Conservation (phyloP, 2,888 invertebrate genomes). For the Eristalis arbustorum region DNA sequence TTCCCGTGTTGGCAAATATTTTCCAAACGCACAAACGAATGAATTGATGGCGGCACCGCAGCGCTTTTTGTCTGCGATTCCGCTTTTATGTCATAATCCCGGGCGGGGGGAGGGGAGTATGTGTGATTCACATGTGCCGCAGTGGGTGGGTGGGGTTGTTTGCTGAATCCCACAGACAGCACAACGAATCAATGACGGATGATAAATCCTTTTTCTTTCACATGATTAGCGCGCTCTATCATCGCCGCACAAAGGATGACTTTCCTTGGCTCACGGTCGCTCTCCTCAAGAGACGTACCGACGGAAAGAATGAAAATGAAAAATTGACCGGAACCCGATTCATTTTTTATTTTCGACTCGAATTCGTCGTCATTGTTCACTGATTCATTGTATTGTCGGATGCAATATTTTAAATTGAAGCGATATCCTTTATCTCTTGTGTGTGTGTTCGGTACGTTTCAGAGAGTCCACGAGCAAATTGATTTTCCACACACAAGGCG, state of each 20-base stretch:
- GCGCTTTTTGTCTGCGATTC: conserved; percentile 4
- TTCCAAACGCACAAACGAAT: conserved; percentile 29
- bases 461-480: conserved; percentile 56
- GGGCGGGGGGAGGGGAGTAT: not conserved
- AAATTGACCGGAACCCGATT: conserved; percentile 69
- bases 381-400: conserved; percentile 67
- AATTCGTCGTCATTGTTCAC: conserved; percentile 47
- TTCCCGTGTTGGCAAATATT: conserved; percentile 58
- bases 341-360: conserved; percentile 58
- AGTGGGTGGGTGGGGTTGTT: not conserved
- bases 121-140: conserved; percentile 33
- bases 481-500: conserved; percentile 40
- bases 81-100: conserved; percentile 16
- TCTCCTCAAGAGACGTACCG: not conserved
- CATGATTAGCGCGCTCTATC: conserved; percentile 66
- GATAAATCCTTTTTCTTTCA: conserved; percentile 66
- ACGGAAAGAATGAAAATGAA: conserved; percentile 48
- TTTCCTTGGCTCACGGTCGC: too few relatives aligned
- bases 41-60: not conserved
- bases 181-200: conserved; percentile 58
- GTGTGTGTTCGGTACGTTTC: conserved; percentile 26
- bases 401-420: conserved; percentile 70
- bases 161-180: too few relatives aligned
- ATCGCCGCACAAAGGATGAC: conserved; percentile 28
- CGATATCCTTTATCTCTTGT: conserved; percentile 56